Base-by-base conservation (phyloP, 2,888 invertebrate species). In the Nymphalis c-album region DNA sequence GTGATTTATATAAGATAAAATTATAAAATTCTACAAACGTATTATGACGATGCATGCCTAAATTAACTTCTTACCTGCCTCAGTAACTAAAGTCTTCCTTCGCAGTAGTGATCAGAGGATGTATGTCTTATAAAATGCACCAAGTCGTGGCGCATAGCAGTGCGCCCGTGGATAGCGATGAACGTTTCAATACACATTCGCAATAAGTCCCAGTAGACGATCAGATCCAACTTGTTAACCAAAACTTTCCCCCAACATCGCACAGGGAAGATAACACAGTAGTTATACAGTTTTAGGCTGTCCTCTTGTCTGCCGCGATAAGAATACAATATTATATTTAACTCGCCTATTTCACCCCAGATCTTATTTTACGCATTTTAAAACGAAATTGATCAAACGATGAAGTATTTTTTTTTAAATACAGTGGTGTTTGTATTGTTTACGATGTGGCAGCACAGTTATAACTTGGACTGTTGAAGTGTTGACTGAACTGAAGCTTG, bases 91-190 rank as follows among this genome's bases (percentile, higher is more conserved):
- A 92, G 84, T 83, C 77, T 89, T 86, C 91, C 92, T 94, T 95
- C 96, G 93, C 95, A 95, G 85, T 95, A 96, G 85, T 96, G 96
- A 78, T 96, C 95, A 76, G 96, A 96, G 75, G 95, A 95, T 73
- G 96, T 96, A 90, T 96, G 95, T 83, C 95, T 93, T 89, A 96
- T 96, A 82, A 95, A 95, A 81, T 95, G 94, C 85, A 94, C 91
- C 87, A 95, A 90, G 88, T 95, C 94, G 93, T 94, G 94, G 94
- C 95, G 95, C 95, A 95, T 95, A 93, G 95, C 95, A 94, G 95
- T 94, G 91, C 94, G 94, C 88, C 92, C 92, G 91, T 92, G 92
- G 78, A 92, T 92, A 80, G 92, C 92, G 85, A 87, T 92, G 70
- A 92, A 92, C 87, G 92, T 88, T 90, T 92, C 92, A 88, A 92